Conservation (phyloP, 1,140 invertebrate genomes). For the Parapsyche elsis region DNA sequence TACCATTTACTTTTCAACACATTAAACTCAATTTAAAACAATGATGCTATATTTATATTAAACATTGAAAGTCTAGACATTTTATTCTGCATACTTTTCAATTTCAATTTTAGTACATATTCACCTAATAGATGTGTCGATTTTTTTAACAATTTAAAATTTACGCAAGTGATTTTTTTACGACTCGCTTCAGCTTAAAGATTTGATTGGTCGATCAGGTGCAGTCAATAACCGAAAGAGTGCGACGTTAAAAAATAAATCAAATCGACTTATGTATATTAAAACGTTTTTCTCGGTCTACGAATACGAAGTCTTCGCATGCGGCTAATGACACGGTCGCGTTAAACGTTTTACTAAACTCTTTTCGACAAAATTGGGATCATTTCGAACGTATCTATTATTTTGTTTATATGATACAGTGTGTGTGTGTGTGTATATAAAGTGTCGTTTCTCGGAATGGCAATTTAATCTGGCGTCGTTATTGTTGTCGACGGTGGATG, state of each 20-base stretch:
- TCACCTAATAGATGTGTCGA: no score
- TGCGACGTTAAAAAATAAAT: neutral
- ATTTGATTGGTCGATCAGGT: neutral
- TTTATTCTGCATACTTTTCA: neutral
- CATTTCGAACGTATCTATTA: slow-evolving; percentile 6
- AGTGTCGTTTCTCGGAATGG: slow-evolving; percentile 54
- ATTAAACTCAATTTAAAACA: slow-evolving; percentile 1
- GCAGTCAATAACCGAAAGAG: neutral
- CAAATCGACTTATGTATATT: neutral
- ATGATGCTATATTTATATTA: neutral
- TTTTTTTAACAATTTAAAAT: no score
- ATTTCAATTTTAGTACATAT: neutral
- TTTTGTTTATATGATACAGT: neutral
- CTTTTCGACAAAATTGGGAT: slow-evolving; percentile 34
- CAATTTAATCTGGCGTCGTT: slow-evolving; percentile 46
- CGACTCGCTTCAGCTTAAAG: neutral
- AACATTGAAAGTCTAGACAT: neutral
- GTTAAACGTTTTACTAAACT: slow-evolving; percentile 44
- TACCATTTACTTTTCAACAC: neutral
- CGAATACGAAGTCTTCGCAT: slow-evolving; percentile 42
- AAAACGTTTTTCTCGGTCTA: neutral
- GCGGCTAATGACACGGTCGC: slow-evolving; percentile 44
- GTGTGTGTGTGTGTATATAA: neutral
- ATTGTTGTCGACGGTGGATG: slow-evolving; percentile 30
- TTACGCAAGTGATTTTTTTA: neutral